Evolutionary conservation across 1,140 invertebrate genomes (phyloP), one percentile per base, ranked within the genome.

Genomic region (Trigoniulus corallinus): DNA sequence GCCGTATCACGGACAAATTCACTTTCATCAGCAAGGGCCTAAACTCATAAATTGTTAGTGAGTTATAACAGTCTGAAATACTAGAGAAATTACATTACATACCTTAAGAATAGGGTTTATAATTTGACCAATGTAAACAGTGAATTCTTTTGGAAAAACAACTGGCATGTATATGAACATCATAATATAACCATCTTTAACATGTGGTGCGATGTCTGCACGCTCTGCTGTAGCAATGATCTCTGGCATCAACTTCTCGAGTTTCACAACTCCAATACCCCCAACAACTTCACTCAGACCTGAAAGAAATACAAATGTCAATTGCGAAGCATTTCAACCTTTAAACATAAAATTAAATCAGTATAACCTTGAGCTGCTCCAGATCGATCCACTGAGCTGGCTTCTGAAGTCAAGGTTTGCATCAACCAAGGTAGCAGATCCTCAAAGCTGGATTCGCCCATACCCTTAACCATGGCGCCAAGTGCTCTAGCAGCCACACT

Each of bases 141-240:
- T 85, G 64, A 99, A 99, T 60, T 93, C 88, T 45, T 82, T 79
- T 1, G 84, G 88, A 69, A 99, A 98, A 1, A 93, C 91, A 53
- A 83, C 81, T 1, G 96, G 96, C 80, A 99, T 86, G 67, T 98
- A 99, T 63, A 98, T 98, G 66, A 97, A 99, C 86, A 99, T 92
- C 88, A 98, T 96, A 44, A 99, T 96, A 68, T 98, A 99, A 24
- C 96, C 96, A 72, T 99, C 96, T 60, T 96, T 89, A 0, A 98
- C 93, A 67, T 97, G 89, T 1, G 95, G 88, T 13, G 91, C 88
- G 57, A 98, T 91, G 66, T 98, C 93, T 1, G 80, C 80, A 52
- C 87, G 72, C 67, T 96, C 89, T 0, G 94, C 91, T 0, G 93
- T 97, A 25, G 81, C 75, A 56, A 99, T 97, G 54, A 99, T 96